These are phyloP conservation scores for Halichondria panicea DNA, from an alignment of 37 sponge, comb jelly and placozoan species.

Conservation along the genomic window DNA sequence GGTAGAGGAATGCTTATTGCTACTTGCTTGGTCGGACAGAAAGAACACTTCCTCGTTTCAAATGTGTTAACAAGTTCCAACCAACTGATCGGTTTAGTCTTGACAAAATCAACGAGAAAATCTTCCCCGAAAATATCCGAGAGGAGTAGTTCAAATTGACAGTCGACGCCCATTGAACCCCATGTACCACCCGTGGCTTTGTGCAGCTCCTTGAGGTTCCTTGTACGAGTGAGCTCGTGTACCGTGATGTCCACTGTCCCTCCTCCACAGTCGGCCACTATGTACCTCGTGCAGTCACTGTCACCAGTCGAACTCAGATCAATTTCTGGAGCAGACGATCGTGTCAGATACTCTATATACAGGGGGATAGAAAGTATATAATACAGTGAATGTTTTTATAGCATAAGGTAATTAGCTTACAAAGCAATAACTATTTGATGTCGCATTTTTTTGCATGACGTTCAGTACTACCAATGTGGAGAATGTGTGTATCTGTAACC, in stretches of 20 bases:
- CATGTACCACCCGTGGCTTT: constrained; percentile 78
- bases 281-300: constrained; percentile 45
- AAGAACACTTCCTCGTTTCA: constrained; percentile 75
- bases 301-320: too few species aligned
- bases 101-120: constrained; percentile 47
- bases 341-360: too few species aligned
- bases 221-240: constrained; percentile 49
- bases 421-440: too few species aligned
- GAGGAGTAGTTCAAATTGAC: constrained; percentile 68
- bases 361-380: too few species aligned
- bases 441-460: too few species aligned
- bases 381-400: too few species aligned
- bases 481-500: too few species aligned
- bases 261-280: constrained; percentile 82
- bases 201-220: constrained; percentile 61
- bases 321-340: too few species aligned
- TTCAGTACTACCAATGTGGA: too few species aligned
- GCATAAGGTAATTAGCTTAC: too few species aligned
- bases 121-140: constrained; percentile 58
- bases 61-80: constrained; percentile 61
- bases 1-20: constrained; percentile 76
- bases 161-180: constrained; percentile 79
- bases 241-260: constrained; percentile 79
- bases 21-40: constrained; percentile 39
- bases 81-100: constrained; percentile 56